Percentiles rank a stretch among this genome's conserved stretches.
These are phyloP conservation scores for Brachionus paranguensis DNA, from an alignment of 1,140 invertebrate genomes.

Conservation along the genomic window DNA sequence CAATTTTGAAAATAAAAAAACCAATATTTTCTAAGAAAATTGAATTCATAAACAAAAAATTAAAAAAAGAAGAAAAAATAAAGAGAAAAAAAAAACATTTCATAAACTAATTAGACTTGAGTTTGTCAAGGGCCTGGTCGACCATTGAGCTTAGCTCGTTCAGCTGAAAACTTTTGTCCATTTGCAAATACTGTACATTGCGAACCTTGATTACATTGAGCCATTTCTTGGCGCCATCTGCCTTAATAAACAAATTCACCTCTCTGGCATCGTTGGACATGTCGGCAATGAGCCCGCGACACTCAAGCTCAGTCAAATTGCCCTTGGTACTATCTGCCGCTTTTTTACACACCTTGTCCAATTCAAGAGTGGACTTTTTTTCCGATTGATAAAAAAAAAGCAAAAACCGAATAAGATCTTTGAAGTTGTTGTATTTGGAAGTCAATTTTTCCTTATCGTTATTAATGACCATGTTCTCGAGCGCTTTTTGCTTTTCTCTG, in stretches of 20 bases:
- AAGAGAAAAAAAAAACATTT: conserved; percentile 18
- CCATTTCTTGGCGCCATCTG: conserved; percentile 1
- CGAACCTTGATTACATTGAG: conserved; percentile 32
- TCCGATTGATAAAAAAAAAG: conserved; percentile 37
- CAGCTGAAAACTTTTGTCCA: conserved; percentile 29
- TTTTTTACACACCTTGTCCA: conserved; percentile 31
- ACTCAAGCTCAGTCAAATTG: conserved; percentile 16
- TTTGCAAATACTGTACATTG: not conserved
- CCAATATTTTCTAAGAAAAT: not conserved
- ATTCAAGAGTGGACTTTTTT: conserved; percentile 34
- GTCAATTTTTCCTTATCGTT: conserved; percentile 18
- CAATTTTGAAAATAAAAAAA: not conserved
- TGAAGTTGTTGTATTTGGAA: not conserved
- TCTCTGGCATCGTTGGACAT: not conserved
- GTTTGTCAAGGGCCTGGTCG: not conserved
- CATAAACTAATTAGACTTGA: not conserved
- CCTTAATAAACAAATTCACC: not conserved
- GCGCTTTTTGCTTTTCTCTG: conserved; percentile 37
- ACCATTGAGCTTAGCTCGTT: conserved; percentile 9
- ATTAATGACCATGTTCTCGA: conserved; percentile 16
- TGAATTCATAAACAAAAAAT: not conserved
- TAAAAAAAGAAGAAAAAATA: not conserved
- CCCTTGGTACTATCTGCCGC: not conserved
- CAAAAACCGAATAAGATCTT: not conserved
- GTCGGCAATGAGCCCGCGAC: not conserved